Conservation (phyloP, 2,888 invertebrate species). For the Tetragonula carbonaria region DNA sequence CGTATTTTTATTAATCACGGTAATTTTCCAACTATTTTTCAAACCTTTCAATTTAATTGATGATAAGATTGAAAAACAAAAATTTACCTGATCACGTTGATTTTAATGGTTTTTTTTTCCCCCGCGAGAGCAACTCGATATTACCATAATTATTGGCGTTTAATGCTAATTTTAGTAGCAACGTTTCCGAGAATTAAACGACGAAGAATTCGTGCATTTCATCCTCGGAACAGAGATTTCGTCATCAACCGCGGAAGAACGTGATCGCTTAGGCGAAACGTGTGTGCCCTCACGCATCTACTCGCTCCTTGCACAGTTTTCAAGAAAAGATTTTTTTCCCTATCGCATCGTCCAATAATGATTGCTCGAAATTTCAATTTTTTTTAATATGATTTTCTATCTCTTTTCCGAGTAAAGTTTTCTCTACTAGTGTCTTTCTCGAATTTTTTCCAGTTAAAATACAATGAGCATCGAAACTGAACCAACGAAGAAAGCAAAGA, state of each 20-base stretch:
- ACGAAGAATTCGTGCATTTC: constrained; percentile 4
- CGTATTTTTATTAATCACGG: background rate
- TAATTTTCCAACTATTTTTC: background rate
- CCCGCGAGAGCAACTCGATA: background rate
- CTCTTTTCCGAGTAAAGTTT: no score
- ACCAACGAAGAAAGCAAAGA: no score
- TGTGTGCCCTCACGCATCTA: constrained; percentile 38
- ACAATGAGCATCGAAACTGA: no score
- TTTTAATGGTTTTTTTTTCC: background rate
- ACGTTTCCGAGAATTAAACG: background rate
- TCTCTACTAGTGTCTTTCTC: no score
- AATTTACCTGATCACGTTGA: background rate
- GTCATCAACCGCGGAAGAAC: constrained; percentile 39
- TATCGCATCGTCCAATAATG: background rate
- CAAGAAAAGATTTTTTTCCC: background rate
- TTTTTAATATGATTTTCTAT: no score
- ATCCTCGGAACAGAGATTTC: constrained; percentile 29
- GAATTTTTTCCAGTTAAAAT: no score
- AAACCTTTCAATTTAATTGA: background rate
- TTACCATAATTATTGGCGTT: background rate
- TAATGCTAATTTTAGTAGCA: background rate
- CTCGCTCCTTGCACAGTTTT: background rate
- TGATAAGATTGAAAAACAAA: background rate
- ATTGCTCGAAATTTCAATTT: background rate
- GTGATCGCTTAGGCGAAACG: constrained; percentile 39